These are phyloP conservation scores for Vireo altiloquus DNA, from an alignment of 2,113 vertebrate species.

Conservation along the genomic window DNA sequence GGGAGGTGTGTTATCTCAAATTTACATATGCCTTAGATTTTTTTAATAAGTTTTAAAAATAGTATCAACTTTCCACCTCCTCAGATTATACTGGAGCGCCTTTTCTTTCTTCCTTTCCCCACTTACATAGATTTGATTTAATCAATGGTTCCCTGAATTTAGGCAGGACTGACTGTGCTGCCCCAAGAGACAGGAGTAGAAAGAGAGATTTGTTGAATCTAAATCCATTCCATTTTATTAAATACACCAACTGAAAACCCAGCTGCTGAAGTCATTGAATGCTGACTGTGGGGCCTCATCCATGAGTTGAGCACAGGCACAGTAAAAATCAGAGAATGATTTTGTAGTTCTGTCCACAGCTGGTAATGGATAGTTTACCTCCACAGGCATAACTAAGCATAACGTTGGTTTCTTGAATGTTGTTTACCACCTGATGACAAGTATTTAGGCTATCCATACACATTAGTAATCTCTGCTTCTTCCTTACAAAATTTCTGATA, in stretches of 20 bases:
- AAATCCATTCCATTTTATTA: neutral
- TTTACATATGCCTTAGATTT: conserved; percentile 31
- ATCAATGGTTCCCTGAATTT: neutral
- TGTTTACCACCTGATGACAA: neutral
- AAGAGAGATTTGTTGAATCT: neutral
- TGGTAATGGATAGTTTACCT: rapidly evolving
- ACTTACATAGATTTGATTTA: neutral
- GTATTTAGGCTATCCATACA: neutral
- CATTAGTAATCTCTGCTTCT: neutral
- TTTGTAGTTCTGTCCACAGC: neutral
- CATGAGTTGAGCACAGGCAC: neutral
- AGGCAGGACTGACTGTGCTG: neutral
- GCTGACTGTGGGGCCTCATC: neutral
- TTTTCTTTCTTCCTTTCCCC: conserved; percentile 12
- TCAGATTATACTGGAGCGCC: neutral
- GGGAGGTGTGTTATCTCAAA: conserved; percentile 42
- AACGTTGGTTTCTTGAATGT: neutral
- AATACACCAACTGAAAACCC: neutral
- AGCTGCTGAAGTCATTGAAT: neutral
- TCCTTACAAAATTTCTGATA: neutral
- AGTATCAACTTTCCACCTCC: neutral
- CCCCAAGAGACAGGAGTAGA: neutral
- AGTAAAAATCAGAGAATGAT: neutral
- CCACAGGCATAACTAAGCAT: neutral
- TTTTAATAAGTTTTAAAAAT: conserved; percentile 40